Evolutionary conservation across 92 coral and sea anemone species (phyloP).

Genomic region (Chrysogorgia sp.): DNA sequence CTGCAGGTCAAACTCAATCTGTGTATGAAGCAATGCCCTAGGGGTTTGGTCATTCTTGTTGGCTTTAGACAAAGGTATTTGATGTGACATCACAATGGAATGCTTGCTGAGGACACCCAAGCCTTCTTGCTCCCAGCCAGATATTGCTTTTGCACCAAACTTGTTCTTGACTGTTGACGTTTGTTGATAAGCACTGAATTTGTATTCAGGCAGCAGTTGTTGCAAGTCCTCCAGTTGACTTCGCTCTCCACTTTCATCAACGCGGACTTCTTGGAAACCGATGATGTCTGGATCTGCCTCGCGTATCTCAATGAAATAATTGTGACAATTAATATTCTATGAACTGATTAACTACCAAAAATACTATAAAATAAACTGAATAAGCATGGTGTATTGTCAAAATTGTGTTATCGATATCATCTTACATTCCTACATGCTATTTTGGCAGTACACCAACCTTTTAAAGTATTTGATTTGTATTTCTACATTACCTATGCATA

Average conservation of each 20-base stretch:
- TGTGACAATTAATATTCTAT: background rate
- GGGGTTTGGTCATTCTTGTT: slow-evolving; percentile 62
- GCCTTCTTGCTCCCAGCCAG: slow-evolving; percentile 96
- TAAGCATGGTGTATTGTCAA: no score
- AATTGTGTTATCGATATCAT: no score
- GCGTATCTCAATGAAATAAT: slow-evolving; percentile 56
- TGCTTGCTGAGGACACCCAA: slow-evolving; percentile 85
- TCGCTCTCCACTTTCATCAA: slow-evolving; percentile 63
- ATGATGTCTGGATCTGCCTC: slow-evolving; percentile 80
- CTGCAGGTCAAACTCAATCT: slow-evolving; percentile 65
- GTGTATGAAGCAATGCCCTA: slow-evolving; percentile 76
- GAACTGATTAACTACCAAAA: background rate
- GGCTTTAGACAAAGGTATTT: slow-evolving; percentile 62
- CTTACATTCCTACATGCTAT: no score
- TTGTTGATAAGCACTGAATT: slow-evolving; percentile 66
- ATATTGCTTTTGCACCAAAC: slow-evolving; percentile 66
- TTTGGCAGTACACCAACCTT: no score
- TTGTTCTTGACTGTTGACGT: slow-evolving; percentile 62
- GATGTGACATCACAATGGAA: slow-evolving; percentile 75
- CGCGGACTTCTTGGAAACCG: slow-evolving; percentile 94
- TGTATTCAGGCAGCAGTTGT: slow-evolving; percentile 68
- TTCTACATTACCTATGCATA: no score
- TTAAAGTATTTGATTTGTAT: no score
- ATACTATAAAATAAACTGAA: background rate
- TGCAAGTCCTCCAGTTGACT: slow-evolving; percentile 79